Conservation (phyloP, 1,140 invertebrate genomes). For the Hyles euphorbiae region DNA sequence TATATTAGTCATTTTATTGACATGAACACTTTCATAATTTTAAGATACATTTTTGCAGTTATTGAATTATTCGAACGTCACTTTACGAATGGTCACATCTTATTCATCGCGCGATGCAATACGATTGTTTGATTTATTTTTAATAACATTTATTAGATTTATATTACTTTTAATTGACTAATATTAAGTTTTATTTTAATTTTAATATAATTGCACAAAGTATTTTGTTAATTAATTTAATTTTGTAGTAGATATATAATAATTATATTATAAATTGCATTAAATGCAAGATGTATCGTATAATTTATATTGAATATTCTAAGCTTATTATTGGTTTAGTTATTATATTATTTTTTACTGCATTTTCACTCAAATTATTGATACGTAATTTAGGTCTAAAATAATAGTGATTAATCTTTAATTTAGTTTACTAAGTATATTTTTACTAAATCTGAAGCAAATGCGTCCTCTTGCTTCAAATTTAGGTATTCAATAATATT, state of each 20-base stretch:
- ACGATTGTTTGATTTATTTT: conserved; percentile 30
- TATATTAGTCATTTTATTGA: too few relatives aligned
- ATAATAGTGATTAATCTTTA: too few relatives aligned
- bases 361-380: conserved; percentile 53
- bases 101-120: conserved; percentile 36
- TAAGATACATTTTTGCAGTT: too few relatives aligned
- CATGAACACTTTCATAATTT: too few relatives aligned
- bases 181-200: not conserved
- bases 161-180: conserved; percentile 12
- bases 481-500: conserved; percentile 20
- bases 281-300: not conserved
- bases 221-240: conserved; percentile 2
- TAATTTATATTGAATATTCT: not conserved
- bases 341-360: conserved; percentile 19
- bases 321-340: not conserved
- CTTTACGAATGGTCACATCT: conserved; percentile 25
- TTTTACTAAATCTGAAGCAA: conserved; percentile 48
- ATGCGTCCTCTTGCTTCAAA: conserved; percentile 66
- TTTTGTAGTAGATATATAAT: conserved; percentile 6
- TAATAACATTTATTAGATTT: conserved; percentile 9
- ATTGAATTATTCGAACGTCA: conserved; percentile 4
- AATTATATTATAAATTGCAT: not conserved
- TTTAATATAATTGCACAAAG: conserved; percentile 28
- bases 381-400: conserved; percentile 7
- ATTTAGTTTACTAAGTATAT: too few relatives aligned